These are phyloP conservation scores for Clarias batrachus DNA, from an alignment of 2,113 vertebrate species.

Conservation along the genomic window DNA sequence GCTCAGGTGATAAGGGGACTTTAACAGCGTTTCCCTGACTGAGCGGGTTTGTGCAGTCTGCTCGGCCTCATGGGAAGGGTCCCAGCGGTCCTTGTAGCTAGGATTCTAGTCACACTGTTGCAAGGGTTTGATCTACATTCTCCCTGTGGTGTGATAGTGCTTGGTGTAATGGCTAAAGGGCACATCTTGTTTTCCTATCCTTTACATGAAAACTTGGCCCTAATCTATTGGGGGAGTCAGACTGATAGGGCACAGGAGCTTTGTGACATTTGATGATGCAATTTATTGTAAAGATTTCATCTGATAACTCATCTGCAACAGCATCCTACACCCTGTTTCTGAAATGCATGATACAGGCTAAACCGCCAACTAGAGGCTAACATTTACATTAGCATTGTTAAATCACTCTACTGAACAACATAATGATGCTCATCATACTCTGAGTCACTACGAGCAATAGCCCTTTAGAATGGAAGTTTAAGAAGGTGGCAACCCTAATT, in stretches of 20 bases:
- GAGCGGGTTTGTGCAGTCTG: not conserved
- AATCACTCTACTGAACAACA: no score
- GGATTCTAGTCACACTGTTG: constrained; percentile 1
- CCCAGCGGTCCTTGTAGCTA: constrained; percentile 15
- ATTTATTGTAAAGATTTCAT: not conserved
- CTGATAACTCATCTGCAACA: not conserved
- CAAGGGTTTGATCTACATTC: not conserved
- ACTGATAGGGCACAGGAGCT: not conserved
- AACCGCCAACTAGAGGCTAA: not conserved
- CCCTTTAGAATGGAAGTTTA: no score
- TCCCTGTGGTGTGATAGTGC: not conserved
- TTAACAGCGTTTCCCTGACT: not conserved
- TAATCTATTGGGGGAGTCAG: not conserved
- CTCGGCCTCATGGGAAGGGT: not conserved
- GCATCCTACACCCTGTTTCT: not conserved
- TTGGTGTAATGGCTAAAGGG: not conserved
- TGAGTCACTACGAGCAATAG: no score
- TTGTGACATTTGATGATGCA: not conserved
- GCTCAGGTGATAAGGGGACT: not conserved
- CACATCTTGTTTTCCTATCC: not conserved
- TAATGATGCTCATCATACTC: no score
- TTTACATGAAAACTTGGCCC: not conserved
- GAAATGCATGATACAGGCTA: not conserved
- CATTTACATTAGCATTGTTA: not conserved
- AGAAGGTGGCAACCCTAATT: not conserved